Percentiles rank a stretch among this genome's conserved stretches.
phyloP scores from a whole-genome alignment of 2,113 vertebrate genomes.

The Paratilapia polleni region DNA sequence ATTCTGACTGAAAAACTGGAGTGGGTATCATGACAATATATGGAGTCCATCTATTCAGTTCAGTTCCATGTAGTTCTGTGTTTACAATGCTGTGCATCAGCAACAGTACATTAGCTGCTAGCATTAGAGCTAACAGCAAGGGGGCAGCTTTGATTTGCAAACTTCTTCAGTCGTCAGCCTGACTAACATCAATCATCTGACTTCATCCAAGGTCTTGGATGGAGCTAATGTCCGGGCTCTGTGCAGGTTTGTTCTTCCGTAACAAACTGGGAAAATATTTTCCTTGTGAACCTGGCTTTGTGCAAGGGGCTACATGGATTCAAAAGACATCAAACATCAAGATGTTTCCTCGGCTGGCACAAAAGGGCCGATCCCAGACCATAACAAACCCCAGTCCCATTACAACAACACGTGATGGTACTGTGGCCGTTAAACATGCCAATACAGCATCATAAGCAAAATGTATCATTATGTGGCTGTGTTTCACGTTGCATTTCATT shows the following conservation, averaged over 20 bases:
- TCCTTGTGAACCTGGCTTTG: neutral
- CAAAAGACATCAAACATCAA: neutral
- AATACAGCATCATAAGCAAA: neutral
- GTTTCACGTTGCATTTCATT: neutral
- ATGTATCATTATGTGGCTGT: neutral
- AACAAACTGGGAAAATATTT: neutral
- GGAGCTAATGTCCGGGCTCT: neutral
- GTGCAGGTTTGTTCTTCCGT: neutral
- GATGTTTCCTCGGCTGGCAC: neutral
- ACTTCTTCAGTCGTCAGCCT: neutral
- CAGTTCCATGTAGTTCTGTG: neutral
- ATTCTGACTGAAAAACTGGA: neutral
- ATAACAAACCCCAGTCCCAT: neutral
- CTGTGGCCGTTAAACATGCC: neutral
- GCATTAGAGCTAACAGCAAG: no score
- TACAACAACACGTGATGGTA: neutral
- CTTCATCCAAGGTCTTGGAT: neutral
- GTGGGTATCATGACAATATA: neutral
- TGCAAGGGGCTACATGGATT: neutral
- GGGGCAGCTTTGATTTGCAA: neutral
- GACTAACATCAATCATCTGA: neutral
- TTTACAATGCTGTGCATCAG: no score
- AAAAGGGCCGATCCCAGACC: neutral
- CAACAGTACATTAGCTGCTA: no score
- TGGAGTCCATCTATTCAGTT: neutral